Conservation (phyloP, 2,797 vertebrate genomes). For the Halcyon badia region DNA sequence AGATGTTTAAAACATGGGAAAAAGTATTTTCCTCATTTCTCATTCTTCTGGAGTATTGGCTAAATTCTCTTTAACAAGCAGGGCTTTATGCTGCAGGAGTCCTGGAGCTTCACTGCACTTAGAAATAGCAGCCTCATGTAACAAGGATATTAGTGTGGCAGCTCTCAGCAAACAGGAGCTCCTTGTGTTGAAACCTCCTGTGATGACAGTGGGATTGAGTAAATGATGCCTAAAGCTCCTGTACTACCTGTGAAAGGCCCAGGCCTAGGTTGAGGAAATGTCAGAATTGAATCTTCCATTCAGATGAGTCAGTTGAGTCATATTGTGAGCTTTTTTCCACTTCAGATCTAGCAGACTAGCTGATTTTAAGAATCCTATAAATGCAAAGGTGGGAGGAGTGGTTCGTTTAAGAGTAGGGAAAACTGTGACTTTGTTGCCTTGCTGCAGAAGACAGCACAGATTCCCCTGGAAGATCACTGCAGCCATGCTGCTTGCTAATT, state of each 20-base stretch:
- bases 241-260: slow-evolving; percentile 46
- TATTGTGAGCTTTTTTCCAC: slow-evolving; percentile 27
- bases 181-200: slow-evolving; percentile 68
- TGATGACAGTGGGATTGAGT: slow-evolving; percentile 50
- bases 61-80: slow-evolving; percentile 39
- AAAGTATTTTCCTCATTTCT: not conserved
- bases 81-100: slow-evolving; percentile 27
- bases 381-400: slow-evolving; percentile 1
- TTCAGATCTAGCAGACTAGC: slow-evolving; percentile 9
- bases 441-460: not conserved
- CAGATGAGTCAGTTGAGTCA: slow-evolving; percentile 34
- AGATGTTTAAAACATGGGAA: not conserved
- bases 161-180: slow-evolving; percentile 49
- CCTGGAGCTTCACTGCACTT: not conserved
- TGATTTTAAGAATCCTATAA: slow-evolving; percentile 38
- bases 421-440: not conserved
- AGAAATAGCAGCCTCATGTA: slow-evolving; percentile 29
- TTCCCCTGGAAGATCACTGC: not conserved
- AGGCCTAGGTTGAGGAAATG: slow-evolving; percentile 34
- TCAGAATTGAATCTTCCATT: slow-evolving; percentile 37
- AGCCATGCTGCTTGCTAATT: not conserved
- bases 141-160: slow-evolving; percentile 63
- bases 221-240: slow-evolving; percentile 34
- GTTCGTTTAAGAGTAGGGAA: not conserved
- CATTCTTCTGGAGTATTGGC: not conserved